Evolutionary conservation across 2,113 vertebrate genomes (phyloP), one percentile per base, ranked within the genome.

Genomic region (Buteo buteo): DNA sequence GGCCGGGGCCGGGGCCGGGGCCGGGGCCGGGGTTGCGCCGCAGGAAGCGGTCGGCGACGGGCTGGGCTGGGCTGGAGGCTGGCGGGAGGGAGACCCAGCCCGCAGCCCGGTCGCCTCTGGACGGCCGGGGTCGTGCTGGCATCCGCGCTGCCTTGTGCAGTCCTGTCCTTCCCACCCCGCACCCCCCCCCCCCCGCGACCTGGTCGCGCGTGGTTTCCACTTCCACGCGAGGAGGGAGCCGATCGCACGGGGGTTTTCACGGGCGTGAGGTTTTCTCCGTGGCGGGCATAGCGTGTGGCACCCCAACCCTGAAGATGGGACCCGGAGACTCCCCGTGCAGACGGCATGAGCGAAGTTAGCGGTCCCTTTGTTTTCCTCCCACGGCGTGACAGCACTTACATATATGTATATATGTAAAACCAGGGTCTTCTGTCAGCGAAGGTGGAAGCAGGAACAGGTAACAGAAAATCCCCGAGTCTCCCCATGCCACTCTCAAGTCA

Each of bases 261-360:
- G 28, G 40, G 42, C 49, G 31, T 1, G 71, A 65, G 70, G 32
- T 36, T 44, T 28, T 4, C 16, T 40, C 31, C 7, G 16, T 18
- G 74, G 8, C 10, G 42, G 3, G 47, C 45, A 3, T 3, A 4
- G 79, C 19, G n/a, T 6, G 79, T 9, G 74, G 5, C 54, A 13
- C 28, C 47, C 29, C 31, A 5, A 0, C 52, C 42, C 42, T 6
- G 34, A 12, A 1, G n/a, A 0, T 4, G 54, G 65, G 49, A 6
- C 24, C 24, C 5, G 32, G 31, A 25, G 71, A 1, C 36, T 5
- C 40, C 7, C 26, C 0, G 21, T 2, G 71, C 77, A 2, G 61
- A 6, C 5, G 40, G 49, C 32, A 4, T 5, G 28, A 18, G 80
- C 61, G 1, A 59, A 81, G 82, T 50, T 81, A 3, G 26, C 34